Evolutionary conservation across 2,113 vertebrate species (phyloP).

Genomic region (Lamprotornis superbus): DNA sequence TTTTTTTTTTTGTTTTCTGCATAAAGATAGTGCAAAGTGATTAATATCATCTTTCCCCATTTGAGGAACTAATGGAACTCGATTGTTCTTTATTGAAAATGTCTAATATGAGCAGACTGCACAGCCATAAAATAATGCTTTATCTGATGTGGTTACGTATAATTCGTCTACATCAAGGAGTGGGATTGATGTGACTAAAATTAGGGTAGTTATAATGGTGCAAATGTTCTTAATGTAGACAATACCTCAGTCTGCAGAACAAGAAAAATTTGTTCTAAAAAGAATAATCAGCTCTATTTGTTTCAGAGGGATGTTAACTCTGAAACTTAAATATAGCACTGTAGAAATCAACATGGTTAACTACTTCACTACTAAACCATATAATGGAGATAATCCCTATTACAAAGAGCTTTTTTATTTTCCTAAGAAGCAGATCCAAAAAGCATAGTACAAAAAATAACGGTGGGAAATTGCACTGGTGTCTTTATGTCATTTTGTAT

Average conservation of each 20-base stretch:
- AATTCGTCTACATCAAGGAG: slow-evolving; percentile 22
- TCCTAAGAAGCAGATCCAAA: background rate
- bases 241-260: slow-evolving; percentile 33
- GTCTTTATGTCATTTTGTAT: background rate
- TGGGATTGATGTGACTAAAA: slow-evolving; percentile 53
- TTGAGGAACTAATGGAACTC: slow-evolving; percentile 25
- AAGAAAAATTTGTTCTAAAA: slow-evolving; percentile 36
- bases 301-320: slow-evolving; percentile 19
- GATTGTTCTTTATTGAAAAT: slow-evolving; percentile 31
- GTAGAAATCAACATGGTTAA: slow-evolving; percentile 44
- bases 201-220: slow-evolving; percentile 38
- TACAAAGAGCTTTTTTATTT: slow-evolving; percentile 16
- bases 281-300: slow-evolving; percentile 46
- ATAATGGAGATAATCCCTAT: background rate
- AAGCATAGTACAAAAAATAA: background rate
- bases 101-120: background rate
- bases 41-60: background rate
- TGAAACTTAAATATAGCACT: slow-evolving; percentile 31
- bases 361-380: slow-evolving; percentile 15
- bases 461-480: background rate
- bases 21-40: background rate
- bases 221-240: slow-evolving; percentile 51
- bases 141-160: slow-evolving; percentile 13
- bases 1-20: fast-evolving
- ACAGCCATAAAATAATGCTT: background rate